Base-by-base conservation (phyloP, 2,888 invertebrate genomes). In the Anticlea derivata region DNA sequence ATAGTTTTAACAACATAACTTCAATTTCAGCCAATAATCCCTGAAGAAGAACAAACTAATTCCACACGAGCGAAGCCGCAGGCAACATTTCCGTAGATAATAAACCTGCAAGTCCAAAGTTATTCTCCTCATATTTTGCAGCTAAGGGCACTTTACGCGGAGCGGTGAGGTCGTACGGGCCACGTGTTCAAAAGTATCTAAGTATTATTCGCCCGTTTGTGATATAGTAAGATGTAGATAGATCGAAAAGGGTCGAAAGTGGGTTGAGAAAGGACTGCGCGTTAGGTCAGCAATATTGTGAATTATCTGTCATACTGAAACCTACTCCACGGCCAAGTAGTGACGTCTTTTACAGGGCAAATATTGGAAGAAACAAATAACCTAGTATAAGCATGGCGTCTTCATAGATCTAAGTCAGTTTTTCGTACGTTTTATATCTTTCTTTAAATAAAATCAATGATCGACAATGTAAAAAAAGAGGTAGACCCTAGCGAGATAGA, bases 101-200 rank as follows among this genome's bases (percentile, higher is more conserved):
- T 53, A 53, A 53, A 48, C 48, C 39, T 44, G 34, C 48, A 44
- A 24, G 51, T 53, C 26, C 26, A 44, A 53, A 53, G 53, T 53
- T 53, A 53, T 48, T 37, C 37, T 46, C 44, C 22, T 48, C 53
- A 53, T 53, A 53, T 49, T 53, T 53, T 39, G 48, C 41, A 52
- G 51, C 43, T 48, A 30, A 39, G 43, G 47, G 38, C 30, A 30
- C 34, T 53, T 35, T 31, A 34, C 43, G 22, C 27, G 34, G 33
- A 2, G 37, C 23, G 37, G 38, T 7, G 23, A 10, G 41, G 46
- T 29, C 50, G 12, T 33, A 5, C 5, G 26, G 11, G 17, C 41
- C 48, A 49, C 44, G 53, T 53, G 44, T 30, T 44, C 39, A 26
- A 44, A 48, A 48, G 41, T 45, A 45, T 30, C 37, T 41, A 24